Percentiles rank a stretch among this genome's conserved stretches.
Evolutionary conservation across 2,113 vertebrate genomes (phyloP).

Genomic region (Danio rerio): DNA sequence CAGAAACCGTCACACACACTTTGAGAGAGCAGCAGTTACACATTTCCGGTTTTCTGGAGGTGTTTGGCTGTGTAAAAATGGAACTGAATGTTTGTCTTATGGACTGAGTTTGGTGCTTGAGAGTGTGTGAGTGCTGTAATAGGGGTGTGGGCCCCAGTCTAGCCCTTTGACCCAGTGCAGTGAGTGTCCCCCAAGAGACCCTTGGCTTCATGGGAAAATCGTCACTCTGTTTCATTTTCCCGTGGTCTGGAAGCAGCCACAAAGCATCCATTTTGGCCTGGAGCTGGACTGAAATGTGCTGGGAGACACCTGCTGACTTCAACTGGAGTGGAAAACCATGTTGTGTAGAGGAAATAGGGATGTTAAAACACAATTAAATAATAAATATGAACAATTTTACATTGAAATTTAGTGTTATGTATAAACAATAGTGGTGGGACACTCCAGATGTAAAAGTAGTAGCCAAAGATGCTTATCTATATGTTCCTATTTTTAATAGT

Average conservation of each 20-base stretch:
- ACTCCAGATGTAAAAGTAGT: neutral
- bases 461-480: neutral
- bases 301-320: slow-evolving; percentile 35
- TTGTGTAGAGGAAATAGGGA: neutral
- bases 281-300: neutral
- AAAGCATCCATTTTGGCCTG: slow-evolving; percentile 13
- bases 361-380: neutral
- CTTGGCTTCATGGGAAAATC: slow-evolving; percentile 78
- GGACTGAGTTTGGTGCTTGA: slow-evolving; percentile 58
- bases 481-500: neutral
- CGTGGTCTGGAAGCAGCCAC: slow-evolving; percentile 54
- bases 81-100: slow-evolving; percentile 31
- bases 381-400: neutral
- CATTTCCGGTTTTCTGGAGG: slow-evolving; percentile 18
- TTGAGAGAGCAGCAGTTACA: neutral
- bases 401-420: neutral
- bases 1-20: neutral
- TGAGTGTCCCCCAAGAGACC: slow-evolving; percentile 65
- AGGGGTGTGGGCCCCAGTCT: slow-evolving; percentile 61
- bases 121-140: slow-evolving; percentile 16
- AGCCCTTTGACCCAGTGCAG: slow-evolving; percentile 55
- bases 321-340: neutral
- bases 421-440: neutral
- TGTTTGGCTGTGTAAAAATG: slow-evolving; percentile 35
- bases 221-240: slow-evolving; percentile 71